phyloP scores from a whole-genome alignment of 2,113 vertebrate species.

The Elanoides forficatus region DNA sequence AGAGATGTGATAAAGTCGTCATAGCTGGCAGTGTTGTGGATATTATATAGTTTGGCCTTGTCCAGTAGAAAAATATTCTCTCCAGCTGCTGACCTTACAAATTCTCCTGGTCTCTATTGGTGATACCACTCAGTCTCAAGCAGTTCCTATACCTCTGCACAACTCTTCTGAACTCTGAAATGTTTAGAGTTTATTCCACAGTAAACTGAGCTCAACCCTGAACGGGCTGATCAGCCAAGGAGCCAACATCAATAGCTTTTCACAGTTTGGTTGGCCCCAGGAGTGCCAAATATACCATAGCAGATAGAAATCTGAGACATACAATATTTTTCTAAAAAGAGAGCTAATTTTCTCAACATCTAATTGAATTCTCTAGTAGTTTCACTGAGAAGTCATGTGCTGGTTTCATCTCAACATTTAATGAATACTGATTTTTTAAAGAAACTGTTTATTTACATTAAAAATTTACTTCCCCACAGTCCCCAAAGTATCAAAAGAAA shows the following conservation, averaged over 20 bases:
- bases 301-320: conserved; percentile 43
- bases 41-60: background rate
- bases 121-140: background rate
- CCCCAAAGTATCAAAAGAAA: conserved; percentile 52
- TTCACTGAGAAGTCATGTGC: conserved; percentile 3
- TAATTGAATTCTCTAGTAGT: conserved; percentile 40
- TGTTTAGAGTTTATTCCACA: conserved; percentile 25
- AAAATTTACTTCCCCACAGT: conserved; percentile 49
- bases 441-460: conserved; percentile 53
- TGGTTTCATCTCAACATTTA: conserved; percentile 55
- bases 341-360: conserved; percentile 47
- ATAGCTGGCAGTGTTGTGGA: background rate
- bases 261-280: conserved; percentile 17
- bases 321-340: conserved; percentile 33
- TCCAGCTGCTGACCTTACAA: conserved; percentile 1
- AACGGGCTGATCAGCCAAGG: background rate
- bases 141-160: background rate
- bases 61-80: background rate
- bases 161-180: background rate
- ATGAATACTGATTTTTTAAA: conserved; percentile 63
- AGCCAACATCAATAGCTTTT: conserved; percentile 43
- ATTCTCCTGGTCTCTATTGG: background rate
- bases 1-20: background rate
- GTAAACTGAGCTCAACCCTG: conserved; percentile 17
- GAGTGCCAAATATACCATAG: conserved; percentile 15